phyloP scores from a whole-genome alignment of 1,140 invertebrate species.

The Colletes gigas region DNA sequence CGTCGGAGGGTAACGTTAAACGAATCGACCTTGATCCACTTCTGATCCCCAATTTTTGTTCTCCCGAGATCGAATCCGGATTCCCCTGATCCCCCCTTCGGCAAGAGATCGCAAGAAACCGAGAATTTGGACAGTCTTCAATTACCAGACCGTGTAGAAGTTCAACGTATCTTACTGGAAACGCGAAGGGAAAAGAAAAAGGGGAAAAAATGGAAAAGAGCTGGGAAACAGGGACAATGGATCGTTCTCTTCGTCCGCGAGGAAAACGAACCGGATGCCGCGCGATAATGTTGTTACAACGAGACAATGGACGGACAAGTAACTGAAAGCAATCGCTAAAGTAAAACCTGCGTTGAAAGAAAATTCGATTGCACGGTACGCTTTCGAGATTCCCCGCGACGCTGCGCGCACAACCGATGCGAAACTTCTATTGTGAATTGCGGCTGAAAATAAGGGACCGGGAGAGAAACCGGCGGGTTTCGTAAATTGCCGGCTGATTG shows the following conservation, averaged over 20 bases:
- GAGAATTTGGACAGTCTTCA: background rate
- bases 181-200: too few species aligned
- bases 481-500: background rate
- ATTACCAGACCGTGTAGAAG: background rate
- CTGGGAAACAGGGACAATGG: background rate
- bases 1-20: too few species aligned
- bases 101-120: background rate
- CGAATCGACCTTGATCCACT: slow-evolving; percentile 5
- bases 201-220: background rate
- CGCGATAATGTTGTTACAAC: background rate
- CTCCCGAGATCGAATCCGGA: background rate
- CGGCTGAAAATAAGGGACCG: background rate
- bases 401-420: background rate
- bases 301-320: slow-evolving; percentile 6
- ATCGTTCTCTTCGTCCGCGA: background rate
- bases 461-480: background rate
- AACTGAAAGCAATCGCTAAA: background rate
- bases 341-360: background rate
- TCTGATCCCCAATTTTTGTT: background rate
- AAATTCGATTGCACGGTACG: background rate
- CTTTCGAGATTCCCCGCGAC: background rate
- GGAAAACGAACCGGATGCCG: background rate
- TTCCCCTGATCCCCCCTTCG: too few species aligned
- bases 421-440: background rate
- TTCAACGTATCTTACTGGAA: background rate